A percentile compares a stretch with the other conserved stretches of the same genome.
Evolutionary conservation across 2,113 vertebrate genomes (phyloP).

Genomic region (Orycteropus afer): DNA sequence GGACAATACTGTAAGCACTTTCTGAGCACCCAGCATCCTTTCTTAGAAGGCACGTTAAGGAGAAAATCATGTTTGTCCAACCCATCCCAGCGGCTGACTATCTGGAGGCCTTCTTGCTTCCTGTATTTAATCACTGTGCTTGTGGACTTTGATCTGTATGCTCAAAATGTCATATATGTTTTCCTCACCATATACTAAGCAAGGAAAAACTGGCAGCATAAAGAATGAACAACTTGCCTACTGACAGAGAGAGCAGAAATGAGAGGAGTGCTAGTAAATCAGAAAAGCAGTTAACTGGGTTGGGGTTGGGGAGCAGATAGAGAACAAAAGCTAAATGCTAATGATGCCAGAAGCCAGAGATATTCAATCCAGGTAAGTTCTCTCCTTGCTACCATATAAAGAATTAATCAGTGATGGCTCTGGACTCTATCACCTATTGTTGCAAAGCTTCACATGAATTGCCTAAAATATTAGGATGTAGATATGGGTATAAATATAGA

Average conservation of each 20-base stretch:
- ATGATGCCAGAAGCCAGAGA: background rate
- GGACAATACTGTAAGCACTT: background rate
- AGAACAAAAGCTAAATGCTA: background rate
- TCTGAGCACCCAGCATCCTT: background rate
- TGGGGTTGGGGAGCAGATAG: background rate
- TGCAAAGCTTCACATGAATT: background rate
- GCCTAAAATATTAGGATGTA: background rate
- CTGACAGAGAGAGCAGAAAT: background rate
- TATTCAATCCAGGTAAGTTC: background rate
- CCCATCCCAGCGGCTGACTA: background rate
- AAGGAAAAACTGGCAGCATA: background rate
- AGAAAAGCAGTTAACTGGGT: background rate
- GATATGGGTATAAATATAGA: too few species aligned
- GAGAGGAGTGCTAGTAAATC: background rate
- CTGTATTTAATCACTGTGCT: background rate
- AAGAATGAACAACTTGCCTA: background rate
- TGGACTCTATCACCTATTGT: background rate
- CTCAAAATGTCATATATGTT: background rate
- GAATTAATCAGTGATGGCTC: background rate
- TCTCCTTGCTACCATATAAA: background rate
- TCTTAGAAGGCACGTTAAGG: background rate
- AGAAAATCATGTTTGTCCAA: background rate
- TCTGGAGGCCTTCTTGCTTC: background rate
- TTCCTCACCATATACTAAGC: background rate
- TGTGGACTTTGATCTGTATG: background rate